These are phyloP conservation scores for Radopholus similis DNA, from an alignment of 1,140 invertebrate species.

Conservation along the genomic window DNA sequence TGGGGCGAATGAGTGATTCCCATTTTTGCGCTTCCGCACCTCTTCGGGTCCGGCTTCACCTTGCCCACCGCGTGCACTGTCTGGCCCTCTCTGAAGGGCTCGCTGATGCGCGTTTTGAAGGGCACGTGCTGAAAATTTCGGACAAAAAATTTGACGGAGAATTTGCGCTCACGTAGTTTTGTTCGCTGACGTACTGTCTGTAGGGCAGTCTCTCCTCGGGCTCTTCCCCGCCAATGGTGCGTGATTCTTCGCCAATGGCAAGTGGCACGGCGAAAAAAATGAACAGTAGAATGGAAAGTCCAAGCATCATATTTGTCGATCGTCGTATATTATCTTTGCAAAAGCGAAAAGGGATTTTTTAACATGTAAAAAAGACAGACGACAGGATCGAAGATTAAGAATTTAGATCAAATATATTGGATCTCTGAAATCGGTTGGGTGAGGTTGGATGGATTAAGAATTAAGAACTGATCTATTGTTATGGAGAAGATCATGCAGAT, in stretches of 20 bases:
- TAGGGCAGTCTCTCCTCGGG: conserved; percentile 41
- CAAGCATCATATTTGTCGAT: too few relatives aligned
- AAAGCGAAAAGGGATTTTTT: too few relatives aligned
- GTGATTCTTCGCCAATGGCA: neutral
- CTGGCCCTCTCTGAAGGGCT: conserved; percentile 57
- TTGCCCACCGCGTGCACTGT: conserved; percentile 57
- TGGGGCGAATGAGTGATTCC: neutral
- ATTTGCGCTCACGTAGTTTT: conserved; percentile 38
- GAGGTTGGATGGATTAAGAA: too few relatives aligned
- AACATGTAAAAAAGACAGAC: neutral
- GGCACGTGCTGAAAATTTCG: conserved; percentile 35
- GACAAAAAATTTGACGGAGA: neutral
- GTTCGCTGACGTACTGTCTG: conserved; percentile 53
- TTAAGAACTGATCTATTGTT: too few relatives aligned
- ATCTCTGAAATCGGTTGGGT: too few relatives aligned
- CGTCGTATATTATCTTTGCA: too few relatives aligned
- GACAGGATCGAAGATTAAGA: too few relatives aligned
- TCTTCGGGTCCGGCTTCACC: conserved; percentile 44
- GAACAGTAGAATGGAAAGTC: too few relatives aligned
- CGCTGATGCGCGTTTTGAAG: conserved; percentile 59
- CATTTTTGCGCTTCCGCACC: conserved; percentile 24
- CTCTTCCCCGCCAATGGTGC: conserved; percentile 20
- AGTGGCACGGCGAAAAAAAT: too few relatives aligned
- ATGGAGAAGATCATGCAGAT: too few relatives aligned
- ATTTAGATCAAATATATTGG: too few relatives aligned